Percentiles rank a stretch among this genome's conserved stretches.
Conservation (phyloP, 2,888 invertebrate genomes). For the Philonicus albiceps region DNA sequence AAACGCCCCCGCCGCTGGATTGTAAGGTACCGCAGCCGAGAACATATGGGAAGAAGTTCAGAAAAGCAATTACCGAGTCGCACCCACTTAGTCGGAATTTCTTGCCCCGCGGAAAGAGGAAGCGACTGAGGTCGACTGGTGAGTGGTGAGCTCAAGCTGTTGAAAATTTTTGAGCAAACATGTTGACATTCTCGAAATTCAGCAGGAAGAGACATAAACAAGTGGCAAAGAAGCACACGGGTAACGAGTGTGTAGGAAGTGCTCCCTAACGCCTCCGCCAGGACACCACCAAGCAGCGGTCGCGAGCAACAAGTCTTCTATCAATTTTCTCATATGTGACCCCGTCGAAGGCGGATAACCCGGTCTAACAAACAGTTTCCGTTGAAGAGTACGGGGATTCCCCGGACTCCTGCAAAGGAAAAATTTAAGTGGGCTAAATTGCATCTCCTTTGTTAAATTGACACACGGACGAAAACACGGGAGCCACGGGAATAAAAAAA, state of each 20-base stretch:
- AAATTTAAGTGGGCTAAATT: conserved; percentile 42
- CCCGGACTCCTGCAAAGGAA: background rate
- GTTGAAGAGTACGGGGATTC: conserved; percentile 4
- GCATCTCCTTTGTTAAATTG: conserved; percentile 45
- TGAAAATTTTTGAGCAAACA: conserved; percentile 18
- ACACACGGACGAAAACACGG: conserved; percentile 16
- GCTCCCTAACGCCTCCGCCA: background rate
- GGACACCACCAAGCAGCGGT: background rate
- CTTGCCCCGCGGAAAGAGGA: background rate
- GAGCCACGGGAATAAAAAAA: conserved; percentile 7
- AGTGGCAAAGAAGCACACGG: background rate
- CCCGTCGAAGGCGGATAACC: conserved; percentile 10
- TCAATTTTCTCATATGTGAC: conserved; percentile 37
- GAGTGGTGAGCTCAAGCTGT: background rate
- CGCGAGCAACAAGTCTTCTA: conserved; percentile 20
- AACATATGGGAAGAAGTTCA: background rate
- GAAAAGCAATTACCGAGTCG: conserved; percentile 9
- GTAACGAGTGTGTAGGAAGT: conserved; percentile 10
- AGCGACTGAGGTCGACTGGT: background rate
- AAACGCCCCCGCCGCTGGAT: background rate
- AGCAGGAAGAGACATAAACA: background rate
- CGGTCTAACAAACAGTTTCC: conserved; percentile 15
- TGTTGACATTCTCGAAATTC: conserved; percentile 28
- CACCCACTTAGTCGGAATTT: background rate
- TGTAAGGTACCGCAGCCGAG: background rate